Evolutionary conservation across 2,113 vertebrate genomes (phyloP), one percentile per base, ranked within the genome.

Genomic region (Syngnathus typhle): DNA sequence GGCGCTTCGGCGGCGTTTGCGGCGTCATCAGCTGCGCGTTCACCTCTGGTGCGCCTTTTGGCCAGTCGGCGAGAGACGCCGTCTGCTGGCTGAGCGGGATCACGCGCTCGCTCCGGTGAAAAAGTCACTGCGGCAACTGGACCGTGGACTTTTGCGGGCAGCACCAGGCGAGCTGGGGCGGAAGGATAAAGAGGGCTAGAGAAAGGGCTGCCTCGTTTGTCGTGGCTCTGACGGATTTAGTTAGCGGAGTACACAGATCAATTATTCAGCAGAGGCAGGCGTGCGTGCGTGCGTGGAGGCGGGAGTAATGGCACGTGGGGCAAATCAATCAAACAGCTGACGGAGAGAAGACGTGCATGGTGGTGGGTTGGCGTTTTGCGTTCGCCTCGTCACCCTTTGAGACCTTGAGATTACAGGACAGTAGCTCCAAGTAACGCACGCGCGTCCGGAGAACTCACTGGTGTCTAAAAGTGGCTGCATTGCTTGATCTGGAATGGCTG

Each of bases 221-320:
- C 85, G 80, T 84, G 89, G 85, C 90, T 58, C 88, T 91, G 91
- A 91, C 74, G 62, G 85, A 92, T 92, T 90, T 91, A 87, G 89
- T 90, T 90, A 91, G 89, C 90, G 87, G 89, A 82, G 90, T 86
- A 80, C 74, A 47, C 72, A 88, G 88, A 92, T 92, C 91, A 92
- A 90, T 92, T 92, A 91, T 91, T 91, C 84, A 87, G 73, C 80
- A 58, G 85, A 88, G 83, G 75, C 88, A 88, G 83, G 23, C 23
- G 23, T 23, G 23, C 1, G 27, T 27, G 27, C 27, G 89, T 84
- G 89, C 88, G 86, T 85, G 83, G 86, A 85, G 79, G 78, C 86
- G 81, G 86, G 87, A 92, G 90, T 92, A 92, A 92, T 92, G 89
- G 86, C 54, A 83, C 83, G 64, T 84, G 76, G 74, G 76, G 77